Conservation (phyloP, 2,797 vertebrate genomes). For the Macroramphosus scolopax region DNA sequence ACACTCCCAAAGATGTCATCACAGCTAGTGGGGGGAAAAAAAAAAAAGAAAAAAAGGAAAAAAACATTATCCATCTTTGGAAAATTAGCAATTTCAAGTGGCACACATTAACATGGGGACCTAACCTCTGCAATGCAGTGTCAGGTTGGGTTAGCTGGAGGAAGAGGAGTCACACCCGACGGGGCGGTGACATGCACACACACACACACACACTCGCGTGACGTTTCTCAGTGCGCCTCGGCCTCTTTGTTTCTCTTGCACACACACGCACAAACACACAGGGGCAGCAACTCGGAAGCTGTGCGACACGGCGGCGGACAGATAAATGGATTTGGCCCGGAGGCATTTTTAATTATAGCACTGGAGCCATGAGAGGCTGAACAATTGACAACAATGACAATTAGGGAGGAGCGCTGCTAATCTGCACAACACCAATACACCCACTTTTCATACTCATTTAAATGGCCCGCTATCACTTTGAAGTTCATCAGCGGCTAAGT, state of each 20-base stretch:
- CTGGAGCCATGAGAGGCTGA: slow-evolving; percentile 40
- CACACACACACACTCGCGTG: slow-evolving; percentile 1
- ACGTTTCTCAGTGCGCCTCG: slow-evolving; percentile 1
- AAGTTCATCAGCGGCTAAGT: slow-evolving; percentile 13
- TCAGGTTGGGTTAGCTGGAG: slow-evolving; percentile 69
- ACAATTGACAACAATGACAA: slow-evolving; percentile 53
- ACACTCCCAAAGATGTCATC: slow-evolving; percentile 65
- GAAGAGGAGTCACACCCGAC: slow-evolving; percentile 56
- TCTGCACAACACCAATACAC: slow-evolving; percentile 18
- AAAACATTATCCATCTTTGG: slow-evolving; percentile 68
- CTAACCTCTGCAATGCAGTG: slow-evolving; percentile 67
- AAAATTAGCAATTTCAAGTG: slow-evolving; percentile 75
- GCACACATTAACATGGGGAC: slow-evolving; percentile 65
- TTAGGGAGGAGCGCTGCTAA: slow-evolving; percentile 38
- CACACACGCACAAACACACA: neutral
- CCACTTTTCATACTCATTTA: slow-evolving; percentile 12
- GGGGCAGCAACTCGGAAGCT: no score
- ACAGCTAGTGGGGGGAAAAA: slow-evolving; percentile 68
- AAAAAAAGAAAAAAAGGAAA: slow-evolving; percentile 61
- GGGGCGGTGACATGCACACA: slow-evolving; percentile 32
- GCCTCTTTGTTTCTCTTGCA: slow-evolving; percentile 6
- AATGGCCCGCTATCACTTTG: neutral
- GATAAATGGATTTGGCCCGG: slow-evolving; percentile 72
- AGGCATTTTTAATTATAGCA: slow-evolving; percentile 68
- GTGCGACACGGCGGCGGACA: slow-evolving; percentile 50